Evolutionary conservation across 2,113 vertebrate species (phyloP).

Genomic region (Plotosus lineatus): DNA sequence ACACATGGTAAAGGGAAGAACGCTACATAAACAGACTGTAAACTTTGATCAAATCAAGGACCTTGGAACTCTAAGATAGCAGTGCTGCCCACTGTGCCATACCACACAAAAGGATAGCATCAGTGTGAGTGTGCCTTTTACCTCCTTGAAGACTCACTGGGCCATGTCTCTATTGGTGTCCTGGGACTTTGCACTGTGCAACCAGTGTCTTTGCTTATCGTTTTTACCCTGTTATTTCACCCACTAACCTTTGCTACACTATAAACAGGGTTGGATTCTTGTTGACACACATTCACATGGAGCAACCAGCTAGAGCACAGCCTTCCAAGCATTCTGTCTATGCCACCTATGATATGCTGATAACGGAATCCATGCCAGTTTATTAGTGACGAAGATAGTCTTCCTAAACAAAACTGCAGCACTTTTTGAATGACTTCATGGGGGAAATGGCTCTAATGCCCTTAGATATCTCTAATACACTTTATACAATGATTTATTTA

Average conservation of each 20-base stretch:
- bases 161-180: background rate
- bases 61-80: background rate
- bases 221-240: constrained; percentile 7
- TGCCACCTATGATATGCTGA: background rate
- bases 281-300: background rate
- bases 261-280: background rate
- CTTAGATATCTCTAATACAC: background rate
- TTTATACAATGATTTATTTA: too few species aligned
- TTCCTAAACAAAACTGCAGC: background rate
- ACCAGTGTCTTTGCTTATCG: background rate
- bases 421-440: background rate
- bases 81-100: background rate
- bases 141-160: background rate
- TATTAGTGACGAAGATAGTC: background rate
- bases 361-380: background rate
- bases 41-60: background rate
- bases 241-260: constrained; percentile 10
- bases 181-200: background rate
- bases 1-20: too few species aligned
- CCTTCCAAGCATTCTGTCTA: background rate
- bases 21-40: too few species aligned
- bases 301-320: background rate
- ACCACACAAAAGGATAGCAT: background rate
- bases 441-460: background rate
- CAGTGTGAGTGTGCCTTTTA: background rate